These are phyloP conservation scores for Dendrolimus houi DNA, from an alignment of 2,888 invertebrate genomes.

Conservation along the genomic window DNA sequence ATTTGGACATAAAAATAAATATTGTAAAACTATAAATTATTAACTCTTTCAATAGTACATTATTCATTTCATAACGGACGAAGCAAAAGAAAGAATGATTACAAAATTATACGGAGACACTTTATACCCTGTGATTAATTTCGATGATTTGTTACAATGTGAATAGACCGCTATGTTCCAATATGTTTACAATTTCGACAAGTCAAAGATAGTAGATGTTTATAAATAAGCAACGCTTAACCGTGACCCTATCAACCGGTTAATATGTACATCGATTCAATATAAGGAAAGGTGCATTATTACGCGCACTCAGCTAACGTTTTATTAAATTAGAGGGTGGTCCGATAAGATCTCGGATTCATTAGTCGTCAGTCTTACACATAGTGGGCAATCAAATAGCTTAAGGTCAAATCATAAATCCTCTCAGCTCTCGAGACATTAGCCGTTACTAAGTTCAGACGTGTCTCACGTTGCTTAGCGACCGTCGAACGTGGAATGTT, in stretches of 20 bases:
- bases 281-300: conserved; percentile 21
- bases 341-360: conserved; percentile 29
- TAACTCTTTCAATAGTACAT: conserved; percentile 6
- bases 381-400: conserved; percentile 27
- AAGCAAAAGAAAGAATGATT: conserved; percentile 17
- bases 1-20: conserved; percentile 1
- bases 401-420: conserved; percentile 29
- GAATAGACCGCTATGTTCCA: conserved; percentile 25
- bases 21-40: conserved; percentile 3
- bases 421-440: conserved; percentile 20
- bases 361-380: conserved; percentile 27
- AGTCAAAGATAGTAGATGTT: conserved; percentile 17
- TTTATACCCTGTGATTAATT: conserved; percentile 21
- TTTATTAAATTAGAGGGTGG: conserved; percentile 36
- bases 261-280: conserved; percentile 18
- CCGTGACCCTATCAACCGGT: conserved; percentile 33
- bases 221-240: conserved; percentile 22
- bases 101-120: conserved; percentile 35
- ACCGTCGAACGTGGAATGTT: not conserved
- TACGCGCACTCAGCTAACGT: conserved; percentile 20
- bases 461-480: conserved; percentile 9
- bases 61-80: conserved; percentile 21
- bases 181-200: conserved; percentile 27
- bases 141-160: conserved; percentile 21
- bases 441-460: conserved; percentile 17